phyloP scores from a whole-genome alignment of 2,797 vertebrate species.

The Siniperca obscura region DNA sequence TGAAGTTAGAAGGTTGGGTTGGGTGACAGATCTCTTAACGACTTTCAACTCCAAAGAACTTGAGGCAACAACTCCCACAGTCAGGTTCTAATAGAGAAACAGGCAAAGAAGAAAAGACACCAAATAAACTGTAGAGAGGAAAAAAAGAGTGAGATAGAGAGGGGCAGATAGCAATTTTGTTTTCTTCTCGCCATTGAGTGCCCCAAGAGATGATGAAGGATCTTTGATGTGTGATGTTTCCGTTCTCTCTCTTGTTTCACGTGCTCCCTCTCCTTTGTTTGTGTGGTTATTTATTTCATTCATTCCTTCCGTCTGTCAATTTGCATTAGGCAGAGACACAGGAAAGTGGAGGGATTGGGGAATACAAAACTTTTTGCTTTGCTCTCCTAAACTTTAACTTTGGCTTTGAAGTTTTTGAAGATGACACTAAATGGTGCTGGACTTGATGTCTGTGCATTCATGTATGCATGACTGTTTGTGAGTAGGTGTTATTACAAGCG shows the following conservation, averaged over 20 bases:
- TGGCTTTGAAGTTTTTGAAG: conserved; percentile 63
- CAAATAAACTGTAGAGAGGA: conserved; percentile 57
- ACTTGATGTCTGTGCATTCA: conserved; percentile 44
- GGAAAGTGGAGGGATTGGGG: conserved; percentile 59
- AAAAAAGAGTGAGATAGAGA: conserved; percentile 46
- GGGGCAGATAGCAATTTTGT: conserved; percentile 71
- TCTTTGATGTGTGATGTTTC: conserved; percentile 81
- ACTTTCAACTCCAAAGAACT: conserved; percentile 79
- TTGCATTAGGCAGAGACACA: conserved; percentile 68
- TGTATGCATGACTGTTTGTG: conserved; percentile 22
- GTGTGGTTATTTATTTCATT: conserved; percentile 76
- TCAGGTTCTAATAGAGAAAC: conserved; percentile 67
- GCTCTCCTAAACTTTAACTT: conserved; percentile 50
- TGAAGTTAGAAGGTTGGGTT: conserved; percentile 60
- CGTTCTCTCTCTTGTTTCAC: conserved; percentile 65
- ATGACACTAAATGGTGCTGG: conserved; percentile 40
- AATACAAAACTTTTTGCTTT: conserved; percentile 64
- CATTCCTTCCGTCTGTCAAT: conserved; percentile 74
- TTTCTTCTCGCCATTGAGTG: conserved; percentile 67
- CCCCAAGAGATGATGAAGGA: conserved; percentile 76
- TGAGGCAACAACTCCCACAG: conserved; percentile 66
- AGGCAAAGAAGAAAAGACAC: conserved; percentile 57
- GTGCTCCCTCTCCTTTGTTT: conserved; percentile 69
- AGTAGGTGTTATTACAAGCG: conserved; percentile 21
- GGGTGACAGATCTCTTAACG: conserved; percentile 71